Percentiles rank a stretch among this genome's conserved stretches.
Conservation (phyloP, 2,888 invertebrate species). For the Uropetala carovei region DNA sequence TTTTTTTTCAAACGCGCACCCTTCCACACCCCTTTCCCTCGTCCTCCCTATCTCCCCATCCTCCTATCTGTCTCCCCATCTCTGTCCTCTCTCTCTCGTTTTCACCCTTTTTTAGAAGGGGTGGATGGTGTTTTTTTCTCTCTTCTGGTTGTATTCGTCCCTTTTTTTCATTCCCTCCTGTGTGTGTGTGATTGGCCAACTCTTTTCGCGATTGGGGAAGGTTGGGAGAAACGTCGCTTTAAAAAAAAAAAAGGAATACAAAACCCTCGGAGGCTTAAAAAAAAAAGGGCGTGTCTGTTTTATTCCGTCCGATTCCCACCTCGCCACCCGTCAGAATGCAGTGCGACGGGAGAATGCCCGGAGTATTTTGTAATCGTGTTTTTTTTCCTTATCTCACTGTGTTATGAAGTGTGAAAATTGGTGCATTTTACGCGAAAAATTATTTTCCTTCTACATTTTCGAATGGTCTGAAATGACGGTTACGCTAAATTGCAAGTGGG, state of each 20-base stretch:
- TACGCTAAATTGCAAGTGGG: too few relatives aligned
- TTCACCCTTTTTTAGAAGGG: neutral
- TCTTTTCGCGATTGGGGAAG: constrained; percentile 9
- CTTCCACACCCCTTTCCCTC: neutral
- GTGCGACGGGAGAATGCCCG: too few relatives aligned
- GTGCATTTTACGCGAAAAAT: too few relatives aligned
- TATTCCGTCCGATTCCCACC: neutral
- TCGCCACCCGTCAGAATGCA: neutral
- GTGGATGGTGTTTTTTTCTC: neutral
- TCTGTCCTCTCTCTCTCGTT: neutral
- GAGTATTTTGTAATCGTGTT: too few relatives aligned
- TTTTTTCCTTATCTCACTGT: too few relatives aligned
- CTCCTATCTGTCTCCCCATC: neutral
- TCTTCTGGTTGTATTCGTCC: neutral
- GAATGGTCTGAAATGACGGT: too few relatives aligned
- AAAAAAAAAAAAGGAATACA: neutral
- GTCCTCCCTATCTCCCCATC: neutral
- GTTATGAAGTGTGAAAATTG: too few relatives aligned
- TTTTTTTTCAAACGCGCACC: neutral
- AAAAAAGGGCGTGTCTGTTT: neutral
- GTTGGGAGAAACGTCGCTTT: neutral
- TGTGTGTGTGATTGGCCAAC: neutral
- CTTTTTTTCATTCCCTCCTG: neutral
- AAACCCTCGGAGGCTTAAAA: neutral
- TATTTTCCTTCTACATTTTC: too few relatives aligned